A percentile compares a stretch with the other conserved stretches of the same genome.
Conservation (phyloP, 2,888 invertebrate genomes). For the Cyclophora albipunctata region DNA sequence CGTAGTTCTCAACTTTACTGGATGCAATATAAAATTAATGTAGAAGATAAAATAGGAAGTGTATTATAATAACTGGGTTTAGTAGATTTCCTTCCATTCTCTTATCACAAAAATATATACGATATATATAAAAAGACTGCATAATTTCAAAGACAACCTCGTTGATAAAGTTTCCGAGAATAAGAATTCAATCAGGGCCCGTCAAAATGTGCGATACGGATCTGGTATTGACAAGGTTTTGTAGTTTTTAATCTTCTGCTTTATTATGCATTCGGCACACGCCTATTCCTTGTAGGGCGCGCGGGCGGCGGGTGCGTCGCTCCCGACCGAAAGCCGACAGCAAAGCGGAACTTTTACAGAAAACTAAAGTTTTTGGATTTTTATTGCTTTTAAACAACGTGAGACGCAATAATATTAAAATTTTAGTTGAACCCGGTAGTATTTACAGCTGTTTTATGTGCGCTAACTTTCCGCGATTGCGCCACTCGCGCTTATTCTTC, state of each 20-base stretch:
- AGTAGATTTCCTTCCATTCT: too few species aligned
- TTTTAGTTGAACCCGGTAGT: constrained; percentile 37
- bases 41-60: too few species aligned
- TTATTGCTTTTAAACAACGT: constrained; percentile 71
- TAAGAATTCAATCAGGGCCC: constrained; percentile 15
- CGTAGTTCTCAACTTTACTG: constrained; percentile 5
- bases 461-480: constrained; percentile 15
- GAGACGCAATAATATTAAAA: constrained; percentile 66
- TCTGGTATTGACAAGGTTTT: constrained; percentile 66
- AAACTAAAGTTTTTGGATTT: constrained; percentile 67
- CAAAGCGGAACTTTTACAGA: constrained; percentile 63
- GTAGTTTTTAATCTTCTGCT: constrained; percentile 71
- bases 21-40: too few species aligned
- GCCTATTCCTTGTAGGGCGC: constrained; percentile 69
- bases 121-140: too few species aligned
- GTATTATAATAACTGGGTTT: too few species aligned
- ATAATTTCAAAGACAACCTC: too few species aligned
- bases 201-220: constrained; percentile 24
- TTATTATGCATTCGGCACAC: constrained; percentile 72
- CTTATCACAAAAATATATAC: too few species aligned
- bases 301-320: constrained; percentile 47
- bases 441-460: constrained; percentile 25
- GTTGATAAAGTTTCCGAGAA: too few species aligned
- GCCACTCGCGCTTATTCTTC: constrained; percentile 14
- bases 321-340: constrained; percentile 44